These are phyloP conservation scores for Conus canariensis DNA, from an alignment of 2,888 invertebrate species.

Conservation along the genomic window DNA sequence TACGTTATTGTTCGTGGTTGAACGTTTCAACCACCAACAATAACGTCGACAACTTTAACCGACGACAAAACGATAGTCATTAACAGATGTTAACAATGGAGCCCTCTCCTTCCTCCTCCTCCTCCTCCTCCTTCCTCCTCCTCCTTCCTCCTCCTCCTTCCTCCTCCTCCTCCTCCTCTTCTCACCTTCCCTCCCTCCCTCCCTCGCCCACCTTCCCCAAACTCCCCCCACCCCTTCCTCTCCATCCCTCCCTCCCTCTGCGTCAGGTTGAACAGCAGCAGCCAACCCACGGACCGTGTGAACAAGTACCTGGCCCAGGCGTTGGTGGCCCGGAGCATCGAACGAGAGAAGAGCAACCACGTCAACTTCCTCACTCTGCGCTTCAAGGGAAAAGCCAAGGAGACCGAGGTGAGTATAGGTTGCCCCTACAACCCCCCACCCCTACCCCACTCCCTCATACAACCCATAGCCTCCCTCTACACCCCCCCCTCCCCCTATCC, in stretches of 20 bases:
- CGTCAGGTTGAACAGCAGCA: background rate
- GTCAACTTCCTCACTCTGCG: slow-evolving; percentile 91
- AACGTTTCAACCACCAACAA: no score
- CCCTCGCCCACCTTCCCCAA: background rate
- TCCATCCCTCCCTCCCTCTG: background rate
- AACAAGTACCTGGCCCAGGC: slow-evolving; percentile 95
- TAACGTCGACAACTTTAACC: no score
- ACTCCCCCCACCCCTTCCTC: background rate
- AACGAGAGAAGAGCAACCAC: slow-evolving; percentile 92
- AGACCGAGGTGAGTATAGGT: slow-evolving; percentile 84
- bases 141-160: background rate
- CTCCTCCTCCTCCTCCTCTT: background rate
- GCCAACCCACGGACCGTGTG: slow-evolving; percentile 89
- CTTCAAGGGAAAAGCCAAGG: slow-evolving; percentile 91
- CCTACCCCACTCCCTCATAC: slow-evolving; percentile 14
- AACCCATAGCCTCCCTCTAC: background rate
- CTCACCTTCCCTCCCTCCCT: background rate
- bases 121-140: background rate
- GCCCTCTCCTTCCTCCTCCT: background rate
- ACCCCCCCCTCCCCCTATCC: no score
- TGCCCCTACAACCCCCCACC: no score
- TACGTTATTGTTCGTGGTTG: no score
- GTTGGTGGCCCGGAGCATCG: slow-evolving; percentile 93
- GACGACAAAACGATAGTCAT: no score
- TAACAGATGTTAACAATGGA: no score